Evolutionary conservation across 2,113 vertebrate species (phyloP).

Genomic region (Theropithecus gelada): DNA sequence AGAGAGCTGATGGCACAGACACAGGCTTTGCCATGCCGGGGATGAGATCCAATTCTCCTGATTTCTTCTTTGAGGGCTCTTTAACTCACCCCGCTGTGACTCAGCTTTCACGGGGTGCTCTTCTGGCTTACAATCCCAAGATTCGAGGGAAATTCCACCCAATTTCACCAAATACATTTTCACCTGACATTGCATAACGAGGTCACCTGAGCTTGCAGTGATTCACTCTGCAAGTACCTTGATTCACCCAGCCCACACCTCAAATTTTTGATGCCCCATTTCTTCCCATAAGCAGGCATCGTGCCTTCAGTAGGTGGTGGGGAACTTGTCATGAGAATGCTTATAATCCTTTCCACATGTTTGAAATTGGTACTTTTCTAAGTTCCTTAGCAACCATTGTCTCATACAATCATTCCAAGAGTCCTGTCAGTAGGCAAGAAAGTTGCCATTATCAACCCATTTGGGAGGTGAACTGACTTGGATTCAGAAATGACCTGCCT

Average conservation of each 20-base stretch:
- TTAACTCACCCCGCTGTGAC: neutral
- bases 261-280: neutral
- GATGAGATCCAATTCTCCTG: neutral
- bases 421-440: neutral
- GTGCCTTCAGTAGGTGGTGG: neutral
- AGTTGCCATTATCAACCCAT: neutral
- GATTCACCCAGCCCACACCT: neutral
- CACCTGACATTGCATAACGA: neutral
- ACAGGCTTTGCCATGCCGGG: neutral
- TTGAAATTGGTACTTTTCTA: neutral
- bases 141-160: neutral
- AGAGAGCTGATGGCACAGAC: accelerated
- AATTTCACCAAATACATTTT: neutral
- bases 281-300: neutral
- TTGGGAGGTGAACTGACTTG: neutral
- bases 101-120: neutral
- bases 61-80: neutral
- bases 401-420: neutral
- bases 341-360: neutral
- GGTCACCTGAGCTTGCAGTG: neutral
- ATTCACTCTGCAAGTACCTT: neutral
- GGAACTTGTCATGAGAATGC: neutral
- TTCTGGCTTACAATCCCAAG: neutral
- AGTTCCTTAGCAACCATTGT: neutral
- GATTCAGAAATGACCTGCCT: neutral